phyloP scores from a whole-genome alignment of 1,140 invertebrate species.

The Aphidius gifuensis region DNA sequence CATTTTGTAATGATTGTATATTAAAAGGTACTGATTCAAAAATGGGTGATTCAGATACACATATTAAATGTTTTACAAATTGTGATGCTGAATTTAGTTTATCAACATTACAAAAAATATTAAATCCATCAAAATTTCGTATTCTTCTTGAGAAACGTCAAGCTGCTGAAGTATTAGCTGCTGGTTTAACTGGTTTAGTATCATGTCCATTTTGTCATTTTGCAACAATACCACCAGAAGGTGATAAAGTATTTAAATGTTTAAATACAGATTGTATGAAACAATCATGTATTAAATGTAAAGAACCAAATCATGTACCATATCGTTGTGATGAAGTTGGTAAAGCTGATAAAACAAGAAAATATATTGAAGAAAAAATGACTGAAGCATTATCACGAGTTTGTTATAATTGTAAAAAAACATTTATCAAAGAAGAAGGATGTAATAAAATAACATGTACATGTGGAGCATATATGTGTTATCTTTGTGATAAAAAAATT shows the following conservation, averaged over 20 bases:
- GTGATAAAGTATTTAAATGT: constrained; percentile 65
- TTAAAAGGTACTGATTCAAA: constrained; percentile 51
- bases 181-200: constrained; percentile 61
- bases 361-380: constrained; percentile 65
- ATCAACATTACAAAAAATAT: constrained; percentile 52
- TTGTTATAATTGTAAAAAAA: constrained; percentile 60
- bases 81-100: constrained; percentile 54
- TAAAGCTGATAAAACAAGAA: constrained; percentile 57
- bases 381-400: constrained; percentile 64
- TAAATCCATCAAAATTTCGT: constrained; percentile 58
- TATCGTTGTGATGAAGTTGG: constrained; percentile 62
- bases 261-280: constrained; percentile 65
- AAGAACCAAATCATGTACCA: constrained; percentile 64
- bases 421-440: constrained; percentile 64
- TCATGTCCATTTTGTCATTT: constrained; percentile 66
- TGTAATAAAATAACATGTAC: constrained; percentile 71
- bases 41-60: constrained; percentile 57
- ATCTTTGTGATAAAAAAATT: constrained; percentile 62
- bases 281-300: constrained; percentile 64
- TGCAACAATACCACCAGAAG: constrained; percentile 58
- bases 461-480: constrained; percentile 69
- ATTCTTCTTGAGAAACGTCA: constrained; percentile 56
- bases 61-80: constrained; percentile 54
- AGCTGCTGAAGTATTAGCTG: constrained; percentile 60
- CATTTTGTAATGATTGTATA: constrained; percentile 63